Evolutionary conservation across 2,797 vertebrate genomes (phyloP).

Genomic region (Microctenopoma stevenorrisi): DNA sequence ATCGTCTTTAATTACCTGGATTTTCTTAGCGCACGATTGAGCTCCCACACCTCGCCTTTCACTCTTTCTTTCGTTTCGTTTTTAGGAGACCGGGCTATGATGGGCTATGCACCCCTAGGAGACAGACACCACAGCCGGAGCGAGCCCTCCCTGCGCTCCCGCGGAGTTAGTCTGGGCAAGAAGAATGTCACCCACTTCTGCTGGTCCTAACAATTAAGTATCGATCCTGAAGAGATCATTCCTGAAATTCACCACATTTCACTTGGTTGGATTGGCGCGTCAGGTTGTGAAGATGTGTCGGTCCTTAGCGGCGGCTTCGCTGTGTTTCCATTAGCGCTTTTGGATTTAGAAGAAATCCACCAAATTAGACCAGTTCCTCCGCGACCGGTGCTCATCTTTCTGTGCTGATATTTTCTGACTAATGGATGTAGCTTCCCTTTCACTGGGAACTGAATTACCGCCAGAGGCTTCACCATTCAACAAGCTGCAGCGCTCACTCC

Average conservation of each 20-base stretch:
- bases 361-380: conserved; percentile 46
- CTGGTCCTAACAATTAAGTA: conserved; percentile 60
- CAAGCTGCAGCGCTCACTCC: conserved; percentile 77
- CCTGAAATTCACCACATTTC: not conserved
- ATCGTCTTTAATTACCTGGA: conserved; percentile 70
- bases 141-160: conserved; percentile 65
- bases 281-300: conserved; percentile 27
- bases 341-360: conserved; percentile 46
- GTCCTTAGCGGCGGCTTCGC: conserved; percentile 32
- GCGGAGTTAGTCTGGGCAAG: conserved; percentile 69
- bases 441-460: conserved; percentile 47
- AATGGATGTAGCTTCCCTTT: conserved; percentile 51
- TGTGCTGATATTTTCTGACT: conserved; percentile 41
- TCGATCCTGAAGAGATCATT: conserved; percentile 21
- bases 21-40: conserved; percentile 41
- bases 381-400: conserved; percentile 18
- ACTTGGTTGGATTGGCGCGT: not conserved
- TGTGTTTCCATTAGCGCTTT: conserved; percentile 31
- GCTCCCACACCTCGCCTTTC: conserved; percentile 12
- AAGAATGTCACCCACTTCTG: conserved; percentile 80
- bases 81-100: conserved; percentile 59
- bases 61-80: not conserved
- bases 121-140: conserved; percentile 54
- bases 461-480: conserved; percentile 71
- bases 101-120: conserved; percentile 56